Percentiles rank a stretch among this genome's conserved stretches.
These are phyloP conservation scores for Semibalanus balanoides DNA, from an alignment of 1,140 invertebrate genomes.

Conservation along the genomic window DNA sequence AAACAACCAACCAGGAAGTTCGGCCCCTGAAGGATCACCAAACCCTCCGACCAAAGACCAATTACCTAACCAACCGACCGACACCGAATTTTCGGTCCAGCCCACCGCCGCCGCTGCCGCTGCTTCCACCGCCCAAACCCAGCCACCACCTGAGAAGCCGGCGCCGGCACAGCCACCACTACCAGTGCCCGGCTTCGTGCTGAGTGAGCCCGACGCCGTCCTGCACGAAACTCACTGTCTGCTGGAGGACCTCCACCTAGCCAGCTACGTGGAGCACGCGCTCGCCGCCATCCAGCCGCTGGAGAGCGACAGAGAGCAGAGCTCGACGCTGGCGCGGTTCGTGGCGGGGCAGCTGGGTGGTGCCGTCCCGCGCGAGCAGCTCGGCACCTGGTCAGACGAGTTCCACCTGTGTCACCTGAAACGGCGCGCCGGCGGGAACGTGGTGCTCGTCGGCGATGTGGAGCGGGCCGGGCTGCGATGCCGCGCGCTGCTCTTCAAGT, in stretches of 20 bases:
- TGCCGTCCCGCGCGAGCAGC: neutral
- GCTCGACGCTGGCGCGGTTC: neutral
- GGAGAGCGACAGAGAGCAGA: neutral
- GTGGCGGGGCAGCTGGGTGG: neutral
- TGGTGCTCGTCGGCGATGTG: neutral
- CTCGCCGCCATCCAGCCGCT: neutral
- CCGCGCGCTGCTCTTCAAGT: slow-evolving; percentile 48
- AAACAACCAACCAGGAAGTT: too few relatives aligned
- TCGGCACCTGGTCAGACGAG: neutral
- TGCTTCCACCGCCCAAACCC: too few relatives aligned
- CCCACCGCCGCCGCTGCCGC: too few relatives aligned
- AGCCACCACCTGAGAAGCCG: too few relatives aligned
- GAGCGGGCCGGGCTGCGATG: neutral
- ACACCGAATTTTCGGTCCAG: too few relatives aligned
- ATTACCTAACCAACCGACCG: too few relatives aligned
- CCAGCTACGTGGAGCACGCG: neutral
- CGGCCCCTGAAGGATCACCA: too few relatives aligned
- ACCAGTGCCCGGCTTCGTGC: too few relatives aligned
- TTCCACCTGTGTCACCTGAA: neutral
- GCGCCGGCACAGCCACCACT: too few relatives aligned
- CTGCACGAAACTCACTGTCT: too few relatives aligned
- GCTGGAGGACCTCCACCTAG: neutral
- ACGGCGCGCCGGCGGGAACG: neutral
- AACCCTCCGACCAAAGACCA: too few relatives aligned
- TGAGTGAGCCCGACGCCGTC: too few relatives aligned